Evolutionary conservation across 2,888 invertebrate genomes (phyloP).

Genomic region (Rutpela maculata): DNA sequence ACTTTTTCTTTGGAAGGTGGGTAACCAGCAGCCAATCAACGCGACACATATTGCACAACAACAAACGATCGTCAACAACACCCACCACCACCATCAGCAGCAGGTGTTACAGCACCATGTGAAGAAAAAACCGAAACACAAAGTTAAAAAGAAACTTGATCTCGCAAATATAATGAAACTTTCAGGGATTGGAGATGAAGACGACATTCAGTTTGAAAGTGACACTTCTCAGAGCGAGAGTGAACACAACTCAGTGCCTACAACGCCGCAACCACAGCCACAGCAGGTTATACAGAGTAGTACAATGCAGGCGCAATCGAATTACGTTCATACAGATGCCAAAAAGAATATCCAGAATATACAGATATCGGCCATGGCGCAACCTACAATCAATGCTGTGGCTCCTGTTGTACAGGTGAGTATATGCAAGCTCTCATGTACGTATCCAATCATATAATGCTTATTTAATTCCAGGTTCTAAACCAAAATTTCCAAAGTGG

Average conservation of each 20-base stretch:
- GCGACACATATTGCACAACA: constrained; percentile 61
- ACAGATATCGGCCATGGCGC: constrained; percentile 70
- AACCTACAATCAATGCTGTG: constrained; percentile 68
- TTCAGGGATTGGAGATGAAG: constrained; percentile 81
- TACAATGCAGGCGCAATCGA: constrained; percentile 54
- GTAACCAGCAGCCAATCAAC: constrained; percentile 61
- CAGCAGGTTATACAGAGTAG: constrained; percentile 50
- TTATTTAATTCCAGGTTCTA: constrained; percentile 64
- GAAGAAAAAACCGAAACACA: constrained; percentile 69
- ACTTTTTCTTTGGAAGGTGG: constrained; percentile 54
- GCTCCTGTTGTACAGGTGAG: constrained; percentile 69
- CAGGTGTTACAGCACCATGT: constrained; percentile 61
- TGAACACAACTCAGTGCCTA: constrained; percentile 68
- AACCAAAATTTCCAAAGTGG: constrained; percentile 72
- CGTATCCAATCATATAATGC: neutral
- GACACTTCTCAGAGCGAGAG: constrained; percentile 73
- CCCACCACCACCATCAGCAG: constrained; percentile 54
- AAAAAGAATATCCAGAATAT: constrained; percentile 70
- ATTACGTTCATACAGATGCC: constrained; percentile 62
- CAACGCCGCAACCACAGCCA: constrained; percentile 67
- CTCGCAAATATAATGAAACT: constrained; percentile 85
- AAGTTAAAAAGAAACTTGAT: constrained; percentile 79
- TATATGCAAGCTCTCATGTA: neutral
- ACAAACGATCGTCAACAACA: constrained; percentile 59
- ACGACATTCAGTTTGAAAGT: constrained; percentile 76